These are phyloP conservation scores for Tigriopus japonicus DNA, from an alignment of 1,140 invertebrate species.

Conservation along the genomic window DNA sequence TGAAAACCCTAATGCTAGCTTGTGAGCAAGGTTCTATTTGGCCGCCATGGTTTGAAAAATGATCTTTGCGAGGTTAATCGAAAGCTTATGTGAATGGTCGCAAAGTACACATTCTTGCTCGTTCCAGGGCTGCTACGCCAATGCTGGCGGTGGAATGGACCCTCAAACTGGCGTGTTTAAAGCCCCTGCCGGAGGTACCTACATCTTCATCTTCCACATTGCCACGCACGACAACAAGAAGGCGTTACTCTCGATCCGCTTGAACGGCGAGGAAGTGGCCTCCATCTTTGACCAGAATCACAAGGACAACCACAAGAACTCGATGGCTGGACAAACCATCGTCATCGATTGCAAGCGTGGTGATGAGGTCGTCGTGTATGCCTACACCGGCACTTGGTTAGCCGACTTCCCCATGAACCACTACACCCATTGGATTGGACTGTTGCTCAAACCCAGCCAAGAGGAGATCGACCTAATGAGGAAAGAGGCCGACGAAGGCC, in stretches of 20 bases:
- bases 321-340: constrained; percentile 12
- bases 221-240: constrained; percentile 15
- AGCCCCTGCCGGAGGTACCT: constrained; percentile 9
- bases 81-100: too few relatives aligned
- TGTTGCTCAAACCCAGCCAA: constrained; percentile 10
- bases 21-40: too few relatives aligned
- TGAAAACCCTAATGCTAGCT: too few relatives aligned
- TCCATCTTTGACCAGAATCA: constrained; percentile 15
- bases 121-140: constrained; percentile 1
- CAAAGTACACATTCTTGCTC: too few relatives aligned
- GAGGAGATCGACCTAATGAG: background rate
- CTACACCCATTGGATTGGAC: constrained; percentile 14
- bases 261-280: constrained; percentile 13
- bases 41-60: too few relatives aligned
- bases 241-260: constrained; percentile 13
- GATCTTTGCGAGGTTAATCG: too few relatives aligned
- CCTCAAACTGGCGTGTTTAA: constrained; percentile 13
- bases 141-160: constrained; percentile 10
- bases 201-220: constrained; percentile 15
- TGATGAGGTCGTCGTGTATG: constrained; percentile 13
- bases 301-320: constrained; percentile 16
- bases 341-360: constrained; percentile 3
- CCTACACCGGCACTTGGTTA: constrained; percentile 15
- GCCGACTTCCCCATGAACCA: constrained; percentile 15
- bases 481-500: constrained; percentile 4